A percentile compares a stretch with the other conserved stretches of the same genome.
phyloP scores from a whole-genome alignment of 2,888 invertebrate genomes.

The Sinohyriopsis cumingii region DNA sequence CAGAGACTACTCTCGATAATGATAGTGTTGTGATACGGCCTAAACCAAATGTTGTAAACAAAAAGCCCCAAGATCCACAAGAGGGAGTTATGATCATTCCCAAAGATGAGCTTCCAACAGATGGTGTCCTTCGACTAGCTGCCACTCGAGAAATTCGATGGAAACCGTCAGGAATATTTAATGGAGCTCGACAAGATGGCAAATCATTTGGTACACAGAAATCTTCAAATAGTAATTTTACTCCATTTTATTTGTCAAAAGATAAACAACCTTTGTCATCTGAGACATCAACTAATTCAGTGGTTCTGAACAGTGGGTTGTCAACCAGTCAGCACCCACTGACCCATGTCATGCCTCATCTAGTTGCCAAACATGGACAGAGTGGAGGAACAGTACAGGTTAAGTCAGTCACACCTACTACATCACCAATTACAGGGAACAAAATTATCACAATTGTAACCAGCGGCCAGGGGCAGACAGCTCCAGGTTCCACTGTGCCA shows the following conservation, averaged over 20 bases:
- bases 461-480: conserved; percentile 12
- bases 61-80: too few relatives aligned
- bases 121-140: conserved; percentile 28
- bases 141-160: conserved; percentile 33
- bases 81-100: conserved; percentile 35
- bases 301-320: too few relatives aligned
- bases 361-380: not conserved
- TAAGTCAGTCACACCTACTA: not conserved
- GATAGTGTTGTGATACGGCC: too few relatives aligned
- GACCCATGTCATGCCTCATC: too few relatives aligned
- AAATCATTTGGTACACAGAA: not conserved
- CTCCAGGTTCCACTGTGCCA: conserved; percentile 30
- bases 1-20: too few relatives aligned
- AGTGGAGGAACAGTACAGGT: not conserved
- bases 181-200: too few relatives aligned
- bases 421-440: not conserved
- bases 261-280: too few relatives aligned
- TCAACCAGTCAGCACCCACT: too few relatives aligned
- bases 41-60: too few relatives aligned
- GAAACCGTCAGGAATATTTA: conserved; percentile 6
- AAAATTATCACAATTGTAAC: conserved; percentile 13
- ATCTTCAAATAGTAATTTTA: not conserved
- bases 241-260: too few relatives aligned
- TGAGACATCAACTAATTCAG: too few relatives aligned
- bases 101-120: conserved; percentile 21